These are phyloP conservation scores for Miichthys miiuy DNA, from an alignment of 2,797 vertebrate species.

Conservation along the genomic window DNA sequence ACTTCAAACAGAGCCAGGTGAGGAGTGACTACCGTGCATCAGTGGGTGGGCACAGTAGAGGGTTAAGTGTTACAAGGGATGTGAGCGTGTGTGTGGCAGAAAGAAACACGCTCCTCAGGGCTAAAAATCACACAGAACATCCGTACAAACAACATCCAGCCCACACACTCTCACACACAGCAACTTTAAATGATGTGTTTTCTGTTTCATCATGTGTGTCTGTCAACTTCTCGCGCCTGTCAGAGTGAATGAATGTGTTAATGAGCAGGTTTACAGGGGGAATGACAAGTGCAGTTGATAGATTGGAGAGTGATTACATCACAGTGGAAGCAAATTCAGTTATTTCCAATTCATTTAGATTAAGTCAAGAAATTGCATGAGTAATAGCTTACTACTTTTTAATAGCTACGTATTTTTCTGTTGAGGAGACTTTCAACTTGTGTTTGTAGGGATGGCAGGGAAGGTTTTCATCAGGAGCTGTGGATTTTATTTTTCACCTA, in stretches of 20 bases:
- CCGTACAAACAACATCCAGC: conserved; percentile 19
- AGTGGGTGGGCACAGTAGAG: conserved; percentile 30
- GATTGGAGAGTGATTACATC: not conserved
- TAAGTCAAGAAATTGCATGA: not conserved
- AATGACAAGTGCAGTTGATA: not conserved
- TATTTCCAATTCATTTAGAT: conserved; percentile 20
- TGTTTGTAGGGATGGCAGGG: not conserved
- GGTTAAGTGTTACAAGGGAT: conserved; percentile 25
- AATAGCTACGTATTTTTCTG: not conserved
- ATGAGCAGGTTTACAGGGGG: conserved; percentile 18
- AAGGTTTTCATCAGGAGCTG: not conserved
- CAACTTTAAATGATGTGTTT: conserved; percentile 21
- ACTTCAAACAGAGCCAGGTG: conserved; percentile 68
- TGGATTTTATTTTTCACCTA: not conserved
- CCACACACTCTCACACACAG: conserved; percentile 11
- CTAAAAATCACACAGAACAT: conserved; percentile 30
- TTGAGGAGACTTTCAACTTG: not conserved
- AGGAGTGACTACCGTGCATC: conserved; percentile 34
- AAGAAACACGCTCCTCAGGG: conserved; percentile 29
- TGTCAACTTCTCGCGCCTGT: conserved; percentile 25
- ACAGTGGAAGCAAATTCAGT: conserved; percentile 7
- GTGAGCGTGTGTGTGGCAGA: conserved; percentile 7
- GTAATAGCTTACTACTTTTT: not conserved
- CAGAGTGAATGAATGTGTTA: conserved; percentile 26
- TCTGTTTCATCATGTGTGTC: conserved; percentile 34